Conservation (phyloP, 2,797 vertebrate genomes). For the Sebastes paucispinis region DNA sequence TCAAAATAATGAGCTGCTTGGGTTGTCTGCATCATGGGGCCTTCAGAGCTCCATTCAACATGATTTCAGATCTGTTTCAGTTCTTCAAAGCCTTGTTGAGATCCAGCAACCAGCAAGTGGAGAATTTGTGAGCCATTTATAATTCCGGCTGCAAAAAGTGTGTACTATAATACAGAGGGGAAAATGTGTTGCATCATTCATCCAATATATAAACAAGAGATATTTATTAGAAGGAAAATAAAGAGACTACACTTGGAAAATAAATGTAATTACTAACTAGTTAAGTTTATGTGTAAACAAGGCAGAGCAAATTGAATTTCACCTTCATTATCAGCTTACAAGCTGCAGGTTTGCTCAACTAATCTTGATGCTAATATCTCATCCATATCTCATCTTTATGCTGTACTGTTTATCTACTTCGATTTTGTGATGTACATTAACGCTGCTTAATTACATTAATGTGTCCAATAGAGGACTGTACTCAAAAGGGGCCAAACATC, state of each 20-base stretch:
- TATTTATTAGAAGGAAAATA: not conserved
- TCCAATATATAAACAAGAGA: not conserved
- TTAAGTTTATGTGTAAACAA: not conserved
- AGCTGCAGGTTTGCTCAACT: not conserved
- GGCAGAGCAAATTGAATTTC: not conserved
- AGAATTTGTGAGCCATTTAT: not conserved
- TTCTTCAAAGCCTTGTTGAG: not conserved
- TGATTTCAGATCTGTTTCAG: not conserved
- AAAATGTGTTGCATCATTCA: not conserved
- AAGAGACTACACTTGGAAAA: not conserved
- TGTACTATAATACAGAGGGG: not conserved
- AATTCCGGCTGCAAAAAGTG: not conserved
- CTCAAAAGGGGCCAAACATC: constrained; percentile 4
- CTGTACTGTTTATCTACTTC: not conserved
- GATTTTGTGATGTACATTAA: not conserved
- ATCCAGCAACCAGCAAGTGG: not conserved
- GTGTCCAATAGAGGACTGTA: not conserved
- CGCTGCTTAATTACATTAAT: not conserved
- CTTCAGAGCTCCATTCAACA: not conserved
- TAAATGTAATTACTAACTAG: not conserved
- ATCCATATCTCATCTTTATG: not conserved
- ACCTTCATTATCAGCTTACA: not conserved
- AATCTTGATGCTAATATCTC: not conserved
- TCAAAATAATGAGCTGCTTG: not conserved
- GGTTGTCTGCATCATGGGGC: not conserved